Evolutionary conservation across 2,797 vertebrate genomes (phyloP).

Genomic region (Periophthalmus magnuspinnatus): DNA sequence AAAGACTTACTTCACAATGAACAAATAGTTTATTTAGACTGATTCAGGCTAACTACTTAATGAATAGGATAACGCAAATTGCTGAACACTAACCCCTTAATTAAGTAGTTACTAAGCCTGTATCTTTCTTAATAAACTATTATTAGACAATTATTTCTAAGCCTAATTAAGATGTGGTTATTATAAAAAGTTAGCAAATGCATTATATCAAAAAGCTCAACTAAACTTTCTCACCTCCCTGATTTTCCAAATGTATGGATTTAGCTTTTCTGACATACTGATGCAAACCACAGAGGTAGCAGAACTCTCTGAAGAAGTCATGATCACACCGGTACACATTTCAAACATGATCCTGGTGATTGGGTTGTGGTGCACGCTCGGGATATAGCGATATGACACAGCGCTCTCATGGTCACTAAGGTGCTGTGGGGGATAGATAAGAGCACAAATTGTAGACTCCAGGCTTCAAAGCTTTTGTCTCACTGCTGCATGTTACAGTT

Average conservation of each 20-base stretch:
- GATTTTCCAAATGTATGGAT: constrained; percentile 57
- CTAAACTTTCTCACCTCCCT: constrained; percentile 39
- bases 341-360: constrained; percentile 59
- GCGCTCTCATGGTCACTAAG: constrained; percentile 39
- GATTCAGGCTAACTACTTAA: too few species aligned
- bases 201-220: too few species aligned
- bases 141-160: too few species aligned
- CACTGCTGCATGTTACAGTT: neutral
- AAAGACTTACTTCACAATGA: too few species aligned
- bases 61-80: too few species aligned
- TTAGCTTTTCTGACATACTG: constrained; percentile 45
- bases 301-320: constrained; percentile 59
- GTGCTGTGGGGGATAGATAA: constrained; percentile 41
- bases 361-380: constrained; percentile 39
- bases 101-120: too few species aligned
- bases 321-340: constrained; percentile 41
- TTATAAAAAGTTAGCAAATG: too few species aligned
- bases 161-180: too few species aligned
- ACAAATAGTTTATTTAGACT: too few species aligned
- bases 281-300: constrained; percentile 53
- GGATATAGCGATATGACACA: constrained; percentile 49
- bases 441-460: neutral
- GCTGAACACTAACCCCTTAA: too few species aligned
- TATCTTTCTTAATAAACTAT: too few species aligned
- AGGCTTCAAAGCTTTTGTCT: neutral